Conservation (phyloP, 2,888 invertebrate genomes). For the Alsophila aescularia region DNA sequence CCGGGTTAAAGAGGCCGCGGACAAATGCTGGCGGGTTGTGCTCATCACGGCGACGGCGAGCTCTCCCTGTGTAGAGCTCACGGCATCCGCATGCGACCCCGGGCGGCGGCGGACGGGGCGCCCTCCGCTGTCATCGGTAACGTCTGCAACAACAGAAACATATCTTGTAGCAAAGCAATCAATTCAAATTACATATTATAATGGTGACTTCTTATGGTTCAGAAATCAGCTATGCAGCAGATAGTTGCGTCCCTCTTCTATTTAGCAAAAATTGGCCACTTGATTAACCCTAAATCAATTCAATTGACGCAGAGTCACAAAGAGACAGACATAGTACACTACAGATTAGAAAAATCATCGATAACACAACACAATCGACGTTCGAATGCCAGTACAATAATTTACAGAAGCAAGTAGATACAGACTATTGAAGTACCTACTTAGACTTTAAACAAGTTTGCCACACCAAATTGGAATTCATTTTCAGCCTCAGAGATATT, state of each 20-base stretch:
- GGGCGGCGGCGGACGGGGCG: slow-evolving; percentile 42
- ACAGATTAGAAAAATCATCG: no score
- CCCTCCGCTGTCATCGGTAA: slow-evolving; percentile 63
- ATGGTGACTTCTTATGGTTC: background rate
- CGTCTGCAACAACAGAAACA: slow-evolving; percentile 53
- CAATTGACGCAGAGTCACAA: no score
- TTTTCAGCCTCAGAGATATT: slow-evolving; percentile 46
- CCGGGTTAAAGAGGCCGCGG: slow-evolving; percentile 83
- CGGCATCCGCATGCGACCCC: slow-evolving; percentile 69
- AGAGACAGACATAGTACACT: no score
- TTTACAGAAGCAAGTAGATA: background rate
- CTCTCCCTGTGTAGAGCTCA: slow-evolving; percentile 73
- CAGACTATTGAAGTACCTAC: background rate
- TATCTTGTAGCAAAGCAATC: background rate
- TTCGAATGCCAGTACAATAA: no score
- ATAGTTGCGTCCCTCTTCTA: no score
- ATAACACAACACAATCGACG: no score
- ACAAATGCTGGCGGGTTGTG: slow-evolving; percentile 82
- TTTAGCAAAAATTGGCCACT: no score
- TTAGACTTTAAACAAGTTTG: slow-evolving; percentile 1
- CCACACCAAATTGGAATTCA: slow-evolving; percentile 15
- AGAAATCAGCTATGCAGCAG: no score
- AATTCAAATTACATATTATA: background rate
- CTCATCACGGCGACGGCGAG: slow-evolving; percentile 82
- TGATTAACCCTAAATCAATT: no score